Base-by-base conservation (phyloP, 2,113 vertebrate genomes). In the Antennarius striatus region DNA sequence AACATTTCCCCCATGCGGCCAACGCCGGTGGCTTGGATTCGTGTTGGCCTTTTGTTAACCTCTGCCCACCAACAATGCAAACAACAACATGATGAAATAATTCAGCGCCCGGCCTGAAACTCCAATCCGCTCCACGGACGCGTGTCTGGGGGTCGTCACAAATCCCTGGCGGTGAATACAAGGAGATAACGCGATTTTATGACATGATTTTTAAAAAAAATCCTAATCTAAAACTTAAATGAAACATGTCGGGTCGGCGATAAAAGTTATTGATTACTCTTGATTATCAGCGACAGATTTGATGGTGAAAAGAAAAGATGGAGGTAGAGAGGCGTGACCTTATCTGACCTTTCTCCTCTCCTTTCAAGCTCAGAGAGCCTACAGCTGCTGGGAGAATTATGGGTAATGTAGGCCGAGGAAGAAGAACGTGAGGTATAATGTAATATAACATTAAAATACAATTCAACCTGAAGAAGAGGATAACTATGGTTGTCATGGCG, bases 1-100 rank as follows among this genome's bases (percentile, higher is more conserved):
- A 96, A 95, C 95, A 91, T 96, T 94, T 95, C 50, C 94, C 92
- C 93, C 93, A 91, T 92, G 91, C 70, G 89, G 91, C 83, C 78
- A 64, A 71, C 49, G 72, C 81, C 64, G 71, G 79, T 83, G 83
- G 86, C 85, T 88, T 54, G 80, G 81, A 58, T 75, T 58, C 50
- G 71, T 62, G 68, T 63, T 83, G 89, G 85, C 89, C 89, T 90
- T 81, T 85, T 53, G 75, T 71, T 89, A 82, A 91, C 90, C 90
- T 88, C 89, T 75, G 81, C 71, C 81, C 78, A 87, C 79, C 75
- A 70, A 80, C 84, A 72, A 85, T 42, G 72, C 71, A 71, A 79
- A 77, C 71, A 75, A 71, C 82, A 79, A 57, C 79, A 46, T 69
- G 81, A 83, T 83, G 79, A 75, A 82, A 81, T 81, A 71, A 81